Evolutionary conservation across 2,888 invertebrate species (phyloP).

Genomic region (Autographa gamma): DNA sequence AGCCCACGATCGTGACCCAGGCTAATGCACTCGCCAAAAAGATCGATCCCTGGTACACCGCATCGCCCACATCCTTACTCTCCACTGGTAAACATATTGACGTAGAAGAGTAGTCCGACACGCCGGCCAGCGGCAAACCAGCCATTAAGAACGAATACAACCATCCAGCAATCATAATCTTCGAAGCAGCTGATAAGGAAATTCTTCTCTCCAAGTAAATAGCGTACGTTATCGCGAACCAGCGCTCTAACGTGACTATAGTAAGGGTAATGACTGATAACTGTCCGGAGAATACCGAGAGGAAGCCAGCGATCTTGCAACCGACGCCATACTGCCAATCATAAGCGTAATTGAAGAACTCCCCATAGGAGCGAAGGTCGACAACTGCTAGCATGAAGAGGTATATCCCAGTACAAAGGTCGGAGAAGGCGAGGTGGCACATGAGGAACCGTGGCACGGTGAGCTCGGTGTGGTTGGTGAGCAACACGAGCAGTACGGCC

Average conservation of each 20-base stretch:
- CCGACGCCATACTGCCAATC: conserved; percentile 96
- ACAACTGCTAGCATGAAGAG: conserved; percentile 94
- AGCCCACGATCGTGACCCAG: conserved; percentile 94
- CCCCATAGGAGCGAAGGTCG: conserved; percentile 94
- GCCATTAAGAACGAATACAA: conserved; percentile 93
- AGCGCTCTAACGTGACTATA: conserved; percentile 95
- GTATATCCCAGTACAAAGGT: conserved; percentile 96
- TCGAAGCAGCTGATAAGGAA: conserved; percentile 91
- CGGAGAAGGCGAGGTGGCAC: conserved; percentile 95
- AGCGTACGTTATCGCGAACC: conserved; percentile 95
- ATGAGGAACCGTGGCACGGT: conserved; percentile 85
- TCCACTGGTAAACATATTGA: conserved; percentile 96
- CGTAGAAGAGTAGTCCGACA: conserved; percentile 96
- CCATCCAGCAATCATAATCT: conserved; percentile 95
- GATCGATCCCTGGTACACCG: conserved; percentile 92
- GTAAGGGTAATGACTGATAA: conserved; percentile 96
- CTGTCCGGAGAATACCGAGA: conserved; percentile 96
- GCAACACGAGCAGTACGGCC: conserved; percentile 93
- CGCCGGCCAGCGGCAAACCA: conserved; percentile 93
- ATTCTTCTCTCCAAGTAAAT: conserved; percentile 95
- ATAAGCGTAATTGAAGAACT: conserved; percentile 96
- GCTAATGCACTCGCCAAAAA: conserved; percentile 94
- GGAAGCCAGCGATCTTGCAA: conserved; percentile 95
- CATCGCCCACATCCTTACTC: conserved; percentile 91
- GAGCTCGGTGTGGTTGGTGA: conserved; percentile 88